Evolutionary conservation across 2,888 invertebrate species (phyloP).

Genomic region (Brenthis hecate): DNA sequence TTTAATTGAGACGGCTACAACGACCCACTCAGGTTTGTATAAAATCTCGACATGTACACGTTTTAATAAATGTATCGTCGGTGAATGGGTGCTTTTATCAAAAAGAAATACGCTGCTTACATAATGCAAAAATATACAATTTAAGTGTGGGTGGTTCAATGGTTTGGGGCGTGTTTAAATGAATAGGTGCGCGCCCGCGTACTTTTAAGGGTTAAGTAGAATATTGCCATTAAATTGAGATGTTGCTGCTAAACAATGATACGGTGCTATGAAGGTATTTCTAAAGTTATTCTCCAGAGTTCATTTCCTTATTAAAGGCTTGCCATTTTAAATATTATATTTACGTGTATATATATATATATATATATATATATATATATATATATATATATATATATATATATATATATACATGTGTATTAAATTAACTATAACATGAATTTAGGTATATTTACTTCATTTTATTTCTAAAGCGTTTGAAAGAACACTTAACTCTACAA

Average conservation of each 20-base stretch:
- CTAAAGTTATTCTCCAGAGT: slow-evolving; percentile 1
- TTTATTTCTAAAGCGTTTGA: too few species aligned
- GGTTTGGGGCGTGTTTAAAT: slow-evolving; percentile 52
- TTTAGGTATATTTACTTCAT: too few species aligned
- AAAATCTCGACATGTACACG: slow-evolving; percentile 62
- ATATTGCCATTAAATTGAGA: slow-evolving; percentile 62
- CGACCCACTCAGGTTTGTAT: slow-evolving; percentile 74
- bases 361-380: too few species aligned
- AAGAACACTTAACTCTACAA: too few species aligned
- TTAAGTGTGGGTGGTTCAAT: slow-evolving; percentile 75
- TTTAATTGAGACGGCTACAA: slow-evolving; percentile 58
- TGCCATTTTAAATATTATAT: too few species aligned
- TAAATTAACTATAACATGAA: too few species aligned
- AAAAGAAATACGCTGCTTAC: slow-evolving; percentile 62
- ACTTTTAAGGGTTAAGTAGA: slow-evolving; percentile 60
- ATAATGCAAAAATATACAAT: slow-evolving; percentile 74
- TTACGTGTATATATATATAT: too few species aligned
- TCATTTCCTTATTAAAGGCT: too few species aligned
- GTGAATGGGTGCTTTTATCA: slow-evolving; percentile 76
- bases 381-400: too few species aligned
- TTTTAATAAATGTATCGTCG: slow-evolving; percentile 80
- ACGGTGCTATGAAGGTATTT: slow-evolving; percentile 16
- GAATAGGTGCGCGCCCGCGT: slow-evolving; percentile 53
- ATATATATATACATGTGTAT: too few species aligned
- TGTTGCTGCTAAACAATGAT: slow-evolving; percentile 43